A percentile compares a stretch with the other conserved stretches of the same genome.
These are phyloP conservation scores for Celastrina argiolus DNA, from an alignment of 2,888 invertebrate species.

Conservation along the genomic window DNA sequence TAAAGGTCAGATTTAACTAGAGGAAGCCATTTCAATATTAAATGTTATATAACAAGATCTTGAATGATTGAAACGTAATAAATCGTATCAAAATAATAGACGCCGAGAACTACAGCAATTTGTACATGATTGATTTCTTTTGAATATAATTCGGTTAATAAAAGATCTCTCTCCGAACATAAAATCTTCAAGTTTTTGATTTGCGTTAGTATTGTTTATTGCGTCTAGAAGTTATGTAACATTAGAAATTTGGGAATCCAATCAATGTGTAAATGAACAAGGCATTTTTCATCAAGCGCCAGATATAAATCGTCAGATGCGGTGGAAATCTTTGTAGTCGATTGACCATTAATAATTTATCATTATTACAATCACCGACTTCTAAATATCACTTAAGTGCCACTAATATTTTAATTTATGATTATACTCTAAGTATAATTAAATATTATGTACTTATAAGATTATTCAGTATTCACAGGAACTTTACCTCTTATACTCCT, in stretches of 20 bases:
- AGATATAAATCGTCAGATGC: too few species aligned
- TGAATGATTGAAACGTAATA: background rate
- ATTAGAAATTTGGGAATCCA: background rate
- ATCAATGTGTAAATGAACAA: background rate
- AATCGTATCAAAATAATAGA: constrained; percentile 5
- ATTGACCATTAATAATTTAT: too few species aligned
- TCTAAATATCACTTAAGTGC: too few species aligned
- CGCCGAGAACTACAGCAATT: background rate
- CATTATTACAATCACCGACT: too few species aligned
- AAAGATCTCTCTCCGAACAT: background rate
- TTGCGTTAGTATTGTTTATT: background rate
- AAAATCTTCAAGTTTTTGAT: background rate
- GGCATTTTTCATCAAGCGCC: background rate
- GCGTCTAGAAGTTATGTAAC: background rate
- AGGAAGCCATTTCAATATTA: background rate
- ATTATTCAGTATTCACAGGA: too few species aligned
- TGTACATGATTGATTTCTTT: background rate
- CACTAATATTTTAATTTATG: too few species aligned
- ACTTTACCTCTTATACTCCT: too few species aligned
- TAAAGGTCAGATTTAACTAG: background rate
- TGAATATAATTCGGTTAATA: background rate
- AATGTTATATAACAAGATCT: background rate
- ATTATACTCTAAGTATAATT: too few species aligned
- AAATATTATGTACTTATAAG: too few species aligned
- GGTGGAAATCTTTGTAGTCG: too few species aligned